Conservation (phyloP, 2,797 vertebrate species). For the Liparis tanakae region DNA sequence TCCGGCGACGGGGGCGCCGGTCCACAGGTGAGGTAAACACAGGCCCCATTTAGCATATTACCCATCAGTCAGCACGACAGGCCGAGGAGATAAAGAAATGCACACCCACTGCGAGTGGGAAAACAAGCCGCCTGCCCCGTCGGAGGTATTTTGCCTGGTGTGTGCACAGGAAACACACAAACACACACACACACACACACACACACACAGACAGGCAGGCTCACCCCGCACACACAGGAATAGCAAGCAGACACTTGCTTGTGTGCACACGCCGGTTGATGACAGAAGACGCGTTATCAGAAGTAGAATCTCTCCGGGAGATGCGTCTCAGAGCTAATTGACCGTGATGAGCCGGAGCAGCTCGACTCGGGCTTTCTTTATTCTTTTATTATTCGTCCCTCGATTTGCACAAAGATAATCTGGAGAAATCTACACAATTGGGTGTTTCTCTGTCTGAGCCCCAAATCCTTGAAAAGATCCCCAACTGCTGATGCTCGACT, state of each 20-base stretch:
- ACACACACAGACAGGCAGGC: constrained; percentile 31
- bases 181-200: constrained; percentile 26
- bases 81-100: constrained; percentile 72
- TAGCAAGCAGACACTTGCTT: constrained; percentile 25
- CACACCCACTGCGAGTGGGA: constrained; percentile 68
- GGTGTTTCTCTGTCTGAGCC: constrained; percentile 50
- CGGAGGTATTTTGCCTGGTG: constrained; percentile 67
- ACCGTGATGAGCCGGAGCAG: constrained; percentile 67
- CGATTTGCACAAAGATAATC: constrained; percentile 64
- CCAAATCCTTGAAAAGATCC: constrained; percentile 59
- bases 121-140: constrained; percentile 56
- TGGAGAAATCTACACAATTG: constrained; percentile 55
- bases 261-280: constrained; percentile 44
- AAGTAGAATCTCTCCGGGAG: constrained; percentile 59
- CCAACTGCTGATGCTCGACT: constrained; percentile 42
- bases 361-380: constrained; percentile 37
- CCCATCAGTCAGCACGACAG: constrained; percentile 79
- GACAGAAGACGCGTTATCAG: constrained; percentile 58
- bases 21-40: constrained; percentile 79
- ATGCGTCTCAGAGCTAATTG: constrained; percentile 69
- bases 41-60: constrained; percentile 77
- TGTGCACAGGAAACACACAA: constrained; percentile 37
- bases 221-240: constrained; percentile 31
- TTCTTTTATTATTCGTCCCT: constrained; percentile 52
- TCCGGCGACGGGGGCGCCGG: constrained; percentile 47